Percentiles rank a stretch among this genome's conserved stretches.
Conservation (phyloP, 2,113 vertebrate genomes). For the Erythrolamprus reginae region DNA sequence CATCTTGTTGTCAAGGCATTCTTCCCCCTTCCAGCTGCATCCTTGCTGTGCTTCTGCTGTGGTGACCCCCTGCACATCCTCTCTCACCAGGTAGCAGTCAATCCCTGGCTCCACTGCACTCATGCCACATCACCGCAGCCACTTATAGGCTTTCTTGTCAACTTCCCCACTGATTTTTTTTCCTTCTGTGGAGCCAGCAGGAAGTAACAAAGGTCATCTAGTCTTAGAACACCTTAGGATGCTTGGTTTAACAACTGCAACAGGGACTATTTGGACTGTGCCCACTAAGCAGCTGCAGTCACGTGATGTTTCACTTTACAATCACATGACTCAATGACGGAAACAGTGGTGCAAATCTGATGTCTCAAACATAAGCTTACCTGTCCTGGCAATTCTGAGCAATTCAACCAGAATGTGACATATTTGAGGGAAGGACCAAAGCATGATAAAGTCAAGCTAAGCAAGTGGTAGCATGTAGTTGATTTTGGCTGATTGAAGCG, state of each 20-base stretch:
- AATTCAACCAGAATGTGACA: neutral
- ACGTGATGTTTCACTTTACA: neutral
- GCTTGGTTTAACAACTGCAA: neutral
- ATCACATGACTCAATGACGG: neutral
- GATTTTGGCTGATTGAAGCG: neutral
- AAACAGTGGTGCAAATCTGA: neutral
- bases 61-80: neutral
- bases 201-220: neutral
- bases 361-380: neutral
- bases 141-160: neutral
- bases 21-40: neutral
- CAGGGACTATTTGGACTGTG: neutral
- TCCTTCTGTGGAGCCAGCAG: neutral
- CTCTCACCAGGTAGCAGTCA: neutral
- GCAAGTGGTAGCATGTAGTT: neutral
- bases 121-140: neutral
- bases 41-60: neutral
- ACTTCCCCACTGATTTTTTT: neutral
- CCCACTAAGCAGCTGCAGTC: neutral
- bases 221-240: neutral
- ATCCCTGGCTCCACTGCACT: neutral
- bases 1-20: too few relatives aligned
- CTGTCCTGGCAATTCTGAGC: neutral
- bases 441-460: neutral
- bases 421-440: neutral